A percentile compares a stretch with the other conserved stretches of the same genome.
Evolutionary conservation across 2,113 vertebrate genomes (phyloP).

Genomic region (Rhinolophus sinicus): DNA sequence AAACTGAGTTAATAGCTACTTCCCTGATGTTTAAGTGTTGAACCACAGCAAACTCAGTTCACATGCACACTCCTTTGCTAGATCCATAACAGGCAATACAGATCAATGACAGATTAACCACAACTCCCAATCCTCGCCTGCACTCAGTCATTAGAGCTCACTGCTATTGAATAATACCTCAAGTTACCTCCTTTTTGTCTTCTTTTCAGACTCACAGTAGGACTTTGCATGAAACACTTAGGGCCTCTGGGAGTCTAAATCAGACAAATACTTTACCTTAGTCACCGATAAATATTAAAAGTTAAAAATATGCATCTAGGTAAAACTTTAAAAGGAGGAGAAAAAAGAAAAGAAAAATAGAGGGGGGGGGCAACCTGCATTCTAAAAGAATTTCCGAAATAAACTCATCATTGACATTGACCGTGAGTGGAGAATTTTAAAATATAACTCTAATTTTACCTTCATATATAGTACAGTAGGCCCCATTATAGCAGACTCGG

Average conservation of each 20-base stretch:
- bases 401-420: background rate
- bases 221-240: background rate
- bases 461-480: background rate
- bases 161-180: background rate
- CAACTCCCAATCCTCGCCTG: background rate
- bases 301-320: background rate
- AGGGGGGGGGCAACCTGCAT: background rate
- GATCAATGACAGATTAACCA: background rate
- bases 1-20: background rate
- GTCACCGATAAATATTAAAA: conserved; percentile 48
- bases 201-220: background rate
- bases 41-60: background rate
- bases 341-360: background rate
- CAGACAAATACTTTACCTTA: background rate
- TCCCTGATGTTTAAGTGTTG: background rate
- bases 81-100: background rate
- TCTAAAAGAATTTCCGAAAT: conserved; percentile 47
- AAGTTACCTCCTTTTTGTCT: background rate
- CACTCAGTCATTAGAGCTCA: background rate
- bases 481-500: background rate
- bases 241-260: conserved; percentile 15
- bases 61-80: background rate
- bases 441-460: background rate
- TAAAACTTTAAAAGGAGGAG: background rate
- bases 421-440: conserved; percentile 1